These are phyloP conservation scores for Caenorhabditis doughertyi DNA, from an alignment of 2,888 invertebrate species.

Conservation along the genomic window DNA sequence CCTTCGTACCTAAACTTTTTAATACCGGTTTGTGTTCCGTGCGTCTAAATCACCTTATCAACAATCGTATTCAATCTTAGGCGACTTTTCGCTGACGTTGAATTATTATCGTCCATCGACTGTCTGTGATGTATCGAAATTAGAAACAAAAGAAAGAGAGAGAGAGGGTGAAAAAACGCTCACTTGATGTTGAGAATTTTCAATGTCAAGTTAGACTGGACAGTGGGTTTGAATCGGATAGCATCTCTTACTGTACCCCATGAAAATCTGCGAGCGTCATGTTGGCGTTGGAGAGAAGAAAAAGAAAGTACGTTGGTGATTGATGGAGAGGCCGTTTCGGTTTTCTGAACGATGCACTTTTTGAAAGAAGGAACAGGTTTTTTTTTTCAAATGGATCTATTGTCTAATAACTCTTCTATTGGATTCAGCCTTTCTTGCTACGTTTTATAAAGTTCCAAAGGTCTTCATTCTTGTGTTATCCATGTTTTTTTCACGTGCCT, in stretches of 20 bases:
- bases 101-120: conserved; percentile 35
- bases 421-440: neutral
- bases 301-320: conserved; percentile 68
- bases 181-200: conserved; percentile 68
- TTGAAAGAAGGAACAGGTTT: neutral
- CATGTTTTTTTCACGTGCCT: neutral
- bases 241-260: conserved; percentile 73
- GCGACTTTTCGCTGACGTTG: conserved; percentile 53
- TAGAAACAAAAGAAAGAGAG: neutral
- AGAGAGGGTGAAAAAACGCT: conserved; percentile 15
- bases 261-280: conserved; percentile 71
- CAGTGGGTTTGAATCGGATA: conserved; percentile 67
- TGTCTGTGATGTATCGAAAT: conserved; percentile 36
- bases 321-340: conserved; percentile 64
- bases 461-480: neutral
- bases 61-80: conserved; percentile 64
- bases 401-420: too few species aligned
- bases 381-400: neutral
- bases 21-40: neutral
- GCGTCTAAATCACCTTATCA: conserved; percentile 52
- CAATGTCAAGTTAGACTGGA: conserved; percentile 58
- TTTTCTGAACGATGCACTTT: conserved; percentile 58
- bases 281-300: conserved; percentile 62
- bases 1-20: conserved; percentile 43
- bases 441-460: neutral